Base-by-base conservation (phyloP, 2,113 vertebrate genomes). In the Andinoacara biseriatus region DNA sequence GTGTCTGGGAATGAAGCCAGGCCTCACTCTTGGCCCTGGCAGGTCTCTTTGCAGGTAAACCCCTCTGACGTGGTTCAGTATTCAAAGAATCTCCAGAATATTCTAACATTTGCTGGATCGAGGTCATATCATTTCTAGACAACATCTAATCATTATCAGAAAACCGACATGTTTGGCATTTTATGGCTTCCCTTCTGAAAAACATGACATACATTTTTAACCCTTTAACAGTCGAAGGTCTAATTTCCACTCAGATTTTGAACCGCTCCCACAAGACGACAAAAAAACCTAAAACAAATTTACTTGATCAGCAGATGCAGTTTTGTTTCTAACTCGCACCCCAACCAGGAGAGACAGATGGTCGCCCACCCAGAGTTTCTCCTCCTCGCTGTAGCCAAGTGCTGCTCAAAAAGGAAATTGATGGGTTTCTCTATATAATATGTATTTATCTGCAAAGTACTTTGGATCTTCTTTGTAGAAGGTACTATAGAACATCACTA, bases 1-100 rank as follows among this genome's bases (percentile, higher is more conserved):
- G 85, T 94, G 38, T 95, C 92, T 3, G 96, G 95, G 20, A 95
- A 94, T 11, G 95, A 97, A 77, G 95, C 94, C 52, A 93, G 94
- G 62, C 95, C 95, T 35, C 95, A 90, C 72, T 96, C 96, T 10
- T 95, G 96, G 95, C 96, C 96, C 43, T 96, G 96, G 95, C 95
- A 96, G 84, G 95, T 96, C 38, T 96, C 95, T n/a, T 86, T 96
- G 85, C 95, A 96, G 95, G 95, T 95, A 94, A 69, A 46, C 58
- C n/a, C 20, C 13, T 18, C 17, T 26, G 52, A 26, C 1, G 3
- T 40, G 18, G 17, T 40, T 85, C 57, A 60, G 24, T 24, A 7
- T 40, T 67, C 24, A 20, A 52, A 33, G 3, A 24, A 65, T 57
- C 17, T 33, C 24, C 10, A 54, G 67, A 8, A 6, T 33, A 18